phyloP scores from a whole-genome alignment of 53 echinoderm and acorn worm species.

The Apostichopus leukothele region DNA sequence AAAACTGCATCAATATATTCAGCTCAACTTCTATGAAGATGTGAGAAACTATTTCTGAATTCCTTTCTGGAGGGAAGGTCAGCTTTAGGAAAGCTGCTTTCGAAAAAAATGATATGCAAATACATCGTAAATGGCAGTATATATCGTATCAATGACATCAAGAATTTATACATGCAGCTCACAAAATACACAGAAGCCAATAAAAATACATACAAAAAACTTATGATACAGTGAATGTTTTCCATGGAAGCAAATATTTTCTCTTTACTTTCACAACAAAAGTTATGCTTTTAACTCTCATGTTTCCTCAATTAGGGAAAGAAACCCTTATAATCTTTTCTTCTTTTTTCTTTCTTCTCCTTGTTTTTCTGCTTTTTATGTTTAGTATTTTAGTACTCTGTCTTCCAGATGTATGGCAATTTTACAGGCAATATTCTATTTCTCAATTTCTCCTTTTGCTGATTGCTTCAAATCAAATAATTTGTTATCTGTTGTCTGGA shows the following conservation, averaged over 20 bases:
- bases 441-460: background rate
- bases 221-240: constrained; percentile 30
- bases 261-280: too few species aligned
- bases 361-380: background rate
- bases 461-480: too few species aligned
- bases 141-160: background rate
- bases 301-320: too few species aligned
- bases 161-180: background rate
- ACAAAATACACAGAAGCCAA: constrained; percentile 38
- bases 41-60: too few species aligned
- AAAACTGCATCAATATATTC: too few species aligned
- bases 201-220: constrained; percentile 1
- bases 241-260: background rate
- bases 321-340: too few species aligned
- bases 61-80: too few species aligned
- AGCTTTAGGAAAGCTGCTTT: too few species aligned
- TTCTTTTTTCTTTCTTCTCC: too few species aligned
- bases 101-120: background rate
- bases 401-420: background rate
- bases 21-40: too few species aligned
- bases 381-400: background rate
- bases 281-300: too few species aligned
- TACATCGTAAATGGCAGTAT: background rate
- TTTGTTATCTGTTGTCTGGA: too few species aligned
- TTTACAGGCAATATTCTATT: background rate